Evolutionary conservation across 2,797 vertebrate species (phyloP).

Genomic region (Anguilla marmorata): DNA sequence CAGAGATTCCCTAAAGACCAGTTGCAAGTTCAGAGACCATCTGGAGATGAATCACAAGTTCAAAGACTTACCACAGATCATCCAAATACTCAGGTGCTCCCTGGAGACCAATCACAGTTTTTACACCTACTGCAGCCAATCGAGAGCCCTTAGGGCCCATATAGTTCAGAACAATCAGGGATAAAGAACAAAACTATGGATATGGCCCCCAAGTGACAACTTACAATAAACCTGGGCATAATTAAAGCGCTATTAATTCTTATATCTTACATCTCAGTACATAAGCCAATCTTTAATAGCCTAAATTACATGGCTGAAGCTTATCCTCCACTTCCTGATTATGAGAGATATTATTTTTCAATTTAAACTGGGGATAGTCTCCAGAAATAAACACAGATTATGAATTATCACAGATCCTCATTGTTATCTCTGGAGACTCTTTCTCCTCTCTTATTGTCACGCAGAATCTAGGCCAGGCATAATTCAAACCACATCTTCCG

Average conservation of each 20-base stretch:
- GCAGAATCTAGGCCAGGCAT: constrained; percentile 26
- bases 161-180: not conserved
- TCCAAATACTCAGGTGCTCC: not conserved
- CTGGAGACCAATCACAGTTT: not conserved
- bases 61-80: constrained; percentile 12
- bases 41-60: constrained; percentile 15
- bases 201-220: not conserved
- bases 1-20: constrained; percentile 12
- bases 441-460: constrained; percentile 1
- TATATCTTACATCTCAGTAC: not conserved
- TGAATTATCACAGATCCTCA: constrained; percentile 6
- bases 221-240: not conserved
- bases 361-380: not conserved
- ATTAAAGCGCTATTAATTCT: not conserved
- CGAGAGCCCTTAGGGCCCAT: too few species aligned
- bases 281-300: constrained; percentile 6
- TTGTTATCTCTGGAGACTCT: constrained; percentile 16
- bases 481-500: not conserved
- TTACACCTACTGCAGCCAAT: constrained; percentile 1
- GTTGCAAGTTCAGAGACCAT: not conserved
- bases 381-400: constrained; percentile 4
- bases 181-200: not conserved
- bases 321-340: not conserved
- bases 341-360: not conserved
- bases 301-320: not conserved